Evolutionary conservation across 2,113 vertebrate genomes (phyloP), one percentile per base, ranked within the genome.

Genomic region (Phainopepla nitens): DNA sequence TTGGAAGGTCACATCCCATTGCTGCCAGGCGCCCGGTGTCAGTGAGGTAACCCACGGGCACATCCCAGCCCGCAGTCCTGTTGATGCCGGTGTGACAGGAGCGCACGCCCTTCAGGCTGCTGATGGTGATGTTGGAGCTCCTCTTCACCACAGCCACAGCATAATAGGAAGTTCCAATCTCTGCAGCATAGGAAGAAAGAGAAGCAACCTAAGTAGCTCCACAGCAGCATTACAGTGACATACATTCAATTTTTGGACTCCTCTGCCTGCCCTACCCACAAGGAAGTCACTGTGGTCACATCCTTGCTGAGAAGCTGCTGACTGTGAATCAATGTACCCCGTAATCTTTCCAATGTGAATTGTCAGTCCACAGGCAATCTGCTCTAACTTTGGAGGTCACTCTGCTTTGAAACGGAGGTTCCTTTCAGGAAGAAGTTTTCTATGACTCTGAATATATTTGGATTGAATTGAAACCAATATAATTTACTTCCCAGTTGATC

Each of bases 61-160:
- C 98, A 2, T 98, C 98, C 99, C 99, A 99, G 94, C 99, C 99
- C 2, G 97, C 98, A 0, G 99, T 99, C 57, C 98, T 98, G 71
- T 98, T 98, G 77, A 98, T 98, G 61, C 99, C 99, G 0, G 99
- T 99, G 98, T 99, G 99, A 86, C 99, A 99, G 23, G 98, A 99
- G 86, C 84, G 98, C 73, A 96, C 95, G 2, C 98, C 98, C 62
- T 90, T 97, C 96, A 99, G 69, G 87, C 94, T 98, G 95, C 98
- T 84, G 83, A 99, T 98, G 91, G 97, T 99, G 89, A 99, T 97
- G 35, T 8, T 96, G 42, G 97, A 93, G 83, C 95, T 96, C 64
- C 95, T 99, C 89, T 95, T 98, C 50, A 99, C 99, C 79, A 99
- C 99, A 10, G 98, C 99, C 79, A 99, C 99, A 0, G 99, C 99